Evolutionary conservation across 2,113 vertebrate genomes (phyloP), one percentile per base, ranked within the genome.

Genomic region (Heliornis fulica): DNA sequence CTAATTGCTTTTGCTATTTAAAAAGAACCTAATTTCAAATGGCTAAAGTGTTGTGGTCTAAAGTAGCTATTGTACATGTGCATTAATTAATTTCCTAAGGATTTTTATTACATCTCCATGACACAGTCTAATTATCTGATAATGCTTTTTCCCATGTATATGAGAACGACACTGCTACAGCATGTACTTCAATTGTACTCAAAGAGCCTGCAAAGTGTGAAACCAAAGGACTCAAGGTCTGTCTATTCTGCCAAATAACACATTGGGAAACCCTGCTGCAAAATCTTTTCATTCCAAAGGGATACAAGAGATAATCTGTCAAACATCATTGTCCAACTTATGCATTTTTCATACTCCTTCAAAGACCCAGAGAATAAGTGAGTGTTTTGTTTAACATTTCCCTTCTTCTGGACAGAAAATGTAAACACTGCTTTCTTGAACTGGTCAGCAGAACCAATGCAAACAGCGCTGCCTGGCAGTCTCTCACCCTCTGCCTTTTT

Each of bases 71-170:
- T 97, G 94, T 97, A 97, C 96, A 76, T 80, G 88, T 95, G 79
- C 91, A 95, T 96, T 97, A 98, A 98, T 98, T 98, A 98, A 98
- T 97, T 98, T 98, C 95, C 95, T 90, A 88, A 95, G 97, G 97
- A 96, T 96, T 97, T 97, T 97, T 97, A 81, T 96, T 98, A 94
- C 96, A 94, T 93, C 96, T 94, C 91, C 82, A 80, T 95, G 96
- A 97, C 95, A 97, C 93, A 78, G 92, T 53, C 96, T 96, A 95
- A 97, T 97, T 97, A 97, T 96, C 95, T 96, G 97, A 96, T 96
- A 96, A 95, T 93, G 91, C 89, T 87, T 94, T 97, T 93, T 70
- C 48, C 88, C 40, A 72, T 82, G 88, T 68, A 87, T 83, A 79
- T 15, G 74, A 69, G 90, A 96, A 87, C 3, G 18, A 93, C 38